A percentile compares a stretch with the other conserved stretches of the same genome.
Conservation (phyloP, 2,888 invertebrate genomes). For the Agapostemon virescens region DNA sequence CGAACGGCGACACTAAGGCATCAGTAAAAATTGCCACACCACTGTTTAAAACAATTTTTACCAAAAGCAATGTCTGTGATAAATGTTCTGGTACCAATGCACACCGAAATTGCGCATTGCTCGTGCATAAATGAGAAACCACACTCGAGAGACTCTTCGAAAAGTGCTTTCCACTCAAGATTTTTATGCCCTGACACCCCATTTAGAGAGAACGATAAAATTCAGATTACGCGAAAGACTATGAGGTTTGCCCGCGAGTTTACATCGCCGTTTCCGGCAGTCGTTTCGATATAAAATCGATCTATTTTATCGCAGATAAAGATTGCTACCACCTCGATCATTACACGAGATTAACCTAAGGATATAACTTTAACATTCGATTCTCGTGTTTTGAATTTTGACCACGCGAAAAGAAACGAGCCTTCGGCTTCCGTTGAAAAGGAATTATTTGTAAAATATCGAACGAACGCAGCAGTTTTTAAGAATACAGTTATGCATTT, state of each 20-base stretch:
- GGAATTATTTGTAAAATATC: too few species aligned
- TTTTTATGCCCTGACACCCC: slow-evolving; percentile 26
- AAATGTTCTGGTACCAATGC: not conserved
- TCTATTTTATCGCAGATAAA: slow-evolving; percentile 69
- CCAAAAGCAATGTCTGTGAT: too few species aligned
- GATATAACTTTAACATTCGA: slow-evolving; percentile 32
- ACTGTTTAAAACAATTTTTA: too few species aligned
- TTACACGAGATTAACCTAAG: slow-evolving; percentile 33
- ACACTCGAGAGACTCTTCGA: not conserved
- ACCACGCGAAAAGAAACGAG: too few species aligned
- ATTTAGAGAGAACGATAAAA: slow-evolving; percentile 68
- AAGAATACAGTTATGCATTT: too few species aligned
- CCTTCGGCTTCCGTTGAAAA: too few species aligned
- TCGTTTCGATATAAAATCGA: slow-evolving; percentile 60
- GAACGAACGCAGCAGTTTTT: too few species aligned
- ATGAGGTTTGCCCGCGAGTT: slow-evolving; percentile 40
- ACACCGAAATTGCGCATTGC: not conserved
- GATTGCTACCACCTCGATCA: slow-evolving; percentile 57
- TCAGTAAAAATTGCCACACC: too few species aligned
- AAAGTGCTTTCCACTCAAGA: not conserved
- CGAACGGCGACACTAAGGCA: too few species aligned
- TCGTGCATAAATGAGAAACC: not conserved
- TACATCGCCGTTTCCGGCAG: slow-evolving; percentile 33
- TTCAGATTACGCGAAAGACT: slow-evolving; percentile 56
- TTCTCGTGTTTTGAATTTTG: slow-evolving; percentile 15